Evolutionary conservation across 92 coral and sea anemone genomes (phyloP).

Genomic region (Heliopora coerulea): DNA sequence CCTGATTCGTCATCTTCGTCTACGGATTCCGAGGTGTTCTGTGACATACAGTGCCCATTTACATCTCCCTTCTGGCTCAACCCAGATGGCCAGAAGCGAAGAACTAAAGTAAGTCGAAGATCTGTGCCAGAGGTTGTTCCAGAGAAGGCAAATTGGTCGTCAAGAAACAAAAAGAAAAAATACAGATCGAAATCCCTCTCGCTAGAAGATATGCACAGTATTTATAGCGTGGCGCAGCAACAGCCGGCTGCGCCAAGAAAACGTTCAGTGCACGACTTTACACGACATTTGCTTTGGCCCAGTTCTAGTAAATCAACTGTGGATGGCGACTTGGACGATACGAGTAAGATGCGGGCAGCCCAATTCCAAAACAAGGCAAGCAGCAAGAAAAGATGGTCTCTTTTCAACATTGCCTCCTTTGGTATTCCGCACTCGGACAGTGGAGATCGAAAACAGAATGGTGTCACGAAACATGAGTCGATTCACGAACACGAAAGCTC

Average conservation of each 20-base stretch:
- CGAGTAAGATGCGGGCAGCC: background rate
- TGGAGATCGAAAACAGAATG: background rate
- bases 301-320: background rate
- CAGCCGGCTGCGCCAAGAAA: slow-evolving; percentile 17
- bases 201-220: slow-evolving; percentile 28
- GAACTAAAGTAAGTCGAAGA: background rate
- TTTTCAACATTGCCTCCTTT: slow-evolving; percentile 6
- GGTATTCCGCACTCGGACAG: slow-evolving; percentile 1
- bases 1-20: slow-evolving; percentile 6
- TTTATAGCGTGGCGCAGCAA: background rate
- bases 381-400: slow-evolving; percentile 29
- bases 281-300: background rate
- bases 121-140: background rate
- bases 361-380: background rate
- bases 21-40: slow-evolving; percentile 21
- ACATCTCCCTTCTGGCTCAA: slow-evolving; percentile 35
- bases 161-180: background rate
- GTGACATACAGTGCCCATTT: slow-evolving; percentile 22
- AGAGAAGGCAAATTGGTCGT: background rate
- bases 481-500: slow-evolving; percentile 9
- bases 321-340: background rate
- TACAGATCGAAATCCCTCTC: slow-evolving; percentile 8
- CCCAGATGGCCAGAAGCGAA: slow-evolving; percentile 9
- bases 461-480: background rate
- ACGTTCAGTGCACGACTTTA: slow-evolving; percentile 21